These are phyloP conservation scores for Craseonycteris thonglongyai DNA, from an alignment of 2,113 vertebrate genomes.

Conservation along the genomic window DNA sequence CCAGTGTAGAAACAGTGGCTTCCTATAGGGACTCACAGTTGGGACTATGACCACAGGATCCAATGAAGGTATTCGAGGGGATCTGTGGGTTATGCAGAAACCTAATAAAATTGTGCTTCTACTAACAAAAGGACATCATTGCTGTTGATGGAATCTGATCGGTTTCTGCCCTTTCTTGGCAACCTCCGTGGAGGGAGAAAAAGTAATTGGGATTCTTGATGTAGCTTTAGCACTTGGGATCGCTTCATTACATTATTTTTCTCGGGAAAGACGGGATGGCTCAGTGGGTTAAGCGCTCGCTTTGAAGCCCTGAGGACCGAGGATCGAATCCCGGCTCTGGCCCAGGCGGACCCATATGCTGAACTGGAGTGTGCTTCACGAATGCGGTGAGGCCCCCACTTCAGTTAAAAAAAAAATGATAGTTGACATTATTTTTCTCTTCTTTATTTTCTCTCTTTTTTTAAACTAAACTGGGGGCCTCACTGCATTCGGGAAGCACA, in stretches of 20 bases:
- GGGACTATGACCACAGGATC: neutral
- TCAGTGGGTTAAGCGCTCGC: too few species aligned
- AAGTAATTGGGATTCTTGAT: neutral
- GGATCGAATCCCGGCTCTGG: too few species aligned
- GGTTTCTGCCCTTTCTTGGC: neutral
- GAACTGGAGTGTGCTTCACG: too few species aligned
- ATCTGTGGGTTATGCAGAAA: neutral
- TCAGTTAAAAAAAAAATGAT: too few species aligned
- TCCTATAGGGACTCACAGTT: rapidly evolving
- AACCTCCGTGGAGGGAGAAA: neutral
- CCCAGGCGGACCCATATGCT: too few species aligned
- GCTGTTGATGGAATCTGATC: neutral
- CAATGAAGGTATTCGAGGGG: neutral
- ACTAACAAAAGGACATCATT: neutral
- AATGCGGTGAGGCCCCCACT: too few species aligned
- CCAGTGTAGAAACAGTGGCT: neutral
- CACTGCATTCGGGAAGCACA: too few species aligned
- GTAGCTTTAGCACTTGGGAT: neutral
- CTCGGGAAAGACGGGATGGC: too few species aligned
- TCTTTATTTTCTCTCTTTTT: neutral
- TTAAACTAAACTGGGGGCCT: too few species aligned
- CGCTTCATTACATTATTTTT: neutral
- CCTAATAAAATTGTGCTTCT: neutral
- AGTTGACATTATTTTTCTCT: too few species aligned
- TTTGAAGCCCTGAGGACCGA: too few species aligned